These are phyloP conservation scores for Cephalopachus bancanus DNA, from an alignment of 2,797 vertebrate species.

Conservation along the genomic window DNA sequence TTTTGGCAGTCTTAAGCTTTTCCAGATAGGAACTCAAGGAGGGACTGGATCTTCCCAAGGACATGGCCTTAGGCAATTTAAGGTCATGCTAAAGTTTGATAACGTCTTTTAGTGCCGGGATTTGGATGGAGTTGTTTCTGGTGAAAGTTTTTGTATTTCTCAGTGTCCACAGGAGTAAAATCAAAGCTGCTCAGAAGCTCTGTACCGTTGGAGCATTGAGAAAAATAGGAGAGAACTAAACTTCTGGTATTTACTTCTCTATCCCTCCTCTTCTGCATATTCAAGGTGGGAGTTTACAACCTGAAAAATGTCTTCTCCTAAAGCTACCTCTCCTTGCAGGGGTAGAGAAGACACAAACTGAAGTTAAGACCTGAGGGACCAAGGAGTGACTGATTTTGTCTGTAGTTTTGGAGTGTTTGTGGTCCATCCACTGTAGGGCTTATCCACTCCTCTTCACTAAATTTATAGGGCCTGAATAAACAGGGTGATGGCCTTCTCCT, in stretches of 20 bases:
- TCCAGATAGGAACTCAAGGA: not conserved
- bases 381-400: not conserved
- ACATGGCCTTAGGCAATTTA: not conserved
- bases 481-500: not conserved
- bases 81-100: not conserved
- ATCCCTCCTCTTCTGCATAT: not conserved
- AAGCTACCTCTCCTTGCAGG: not conserved
- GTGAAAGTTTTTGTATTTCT: not conserved
- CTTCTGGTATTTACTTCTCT: not conserved
- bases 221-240: slow-evolving; percentile 38
- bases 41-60: not conserved
- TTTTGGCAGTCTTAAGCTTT: slow-evolving; percentile 35
- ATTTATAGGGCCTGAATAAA: not conserved
- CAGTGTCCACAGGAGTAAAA: not conserved
- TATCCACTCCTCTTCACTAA: not conserved
- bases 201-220: not conserved
- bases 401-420: not conserved
- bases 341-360: not conserved
- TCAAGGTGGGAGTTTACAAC: not conserved
- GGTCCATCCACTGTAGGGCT: not conserved
- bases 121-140: not conserved
- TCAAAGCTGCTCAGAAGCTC: not conserved
- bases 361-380: not conserved
- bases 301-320: not conserved
- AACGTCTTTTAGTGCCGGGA: not conserved